phyloP scores from a whole-genome alignment of 37 sponge, comb jelly and placozoan genomes.

The Eunapius fragilis region DNA sequence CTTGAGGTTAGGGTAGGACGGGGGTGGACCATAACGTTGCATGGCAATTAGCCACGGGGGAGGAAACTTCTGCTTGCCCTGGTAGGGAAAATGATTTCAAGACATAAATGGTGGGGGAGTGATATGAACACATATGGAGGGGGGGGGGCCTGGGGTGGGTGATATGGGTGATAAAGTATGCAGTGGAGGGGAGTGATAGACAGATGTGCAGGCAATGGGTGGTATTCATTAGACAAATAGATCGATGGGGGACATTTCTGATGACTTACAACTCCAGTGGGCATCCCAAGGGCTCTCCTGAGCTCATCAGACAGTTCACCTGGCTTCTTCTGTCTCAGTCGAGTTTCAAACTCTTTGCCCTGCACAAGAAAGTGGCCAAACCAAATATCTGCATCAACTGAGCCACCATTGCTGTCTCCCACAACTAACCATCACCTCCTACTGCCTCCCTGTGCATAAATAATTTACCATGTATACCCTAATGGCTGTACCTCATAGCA shows the following conservation, averaged over 20 bases:
- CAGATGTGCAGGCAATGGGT: neutral
- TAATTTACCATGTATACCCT: no score
- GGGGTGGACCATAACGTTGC: constrained; percentile 99
- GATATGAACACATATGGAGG: neutral
- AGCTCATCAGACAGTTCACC: constrained; percentile 94
- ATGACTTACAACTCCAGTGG: constrained; percentile 75
- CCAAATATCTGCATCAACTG: no score
- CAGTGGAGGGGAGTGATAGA: no score
- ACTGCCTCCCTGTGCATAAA: no score
- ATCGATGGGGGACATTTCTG: no score
- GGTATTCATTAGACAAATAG: no score
- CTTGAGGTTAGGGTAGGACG: constrained; percentile 95
- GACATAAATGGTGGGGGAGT: neutral
- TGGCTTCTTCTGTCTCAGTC: constrained; percentile 91
- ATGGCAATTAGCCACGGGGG: constrained; percentile 99
- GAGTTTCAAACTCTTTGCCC: constrained; percentile 98
- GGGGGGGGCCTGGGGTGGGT: neutral
- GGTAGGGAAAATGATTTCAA: neutral
- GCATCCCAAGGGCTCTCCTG: constrained; percentile 93
- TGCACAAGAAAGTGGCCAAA: no score
- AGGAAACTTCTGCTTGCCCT: constrained; percentile 87
- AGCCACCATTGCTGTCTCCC: no score
- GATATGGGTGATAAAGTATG: neutral
- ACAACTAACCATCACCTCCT: no score
- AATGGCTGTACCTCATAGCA: no score